phyloP scores from a whole-genome alignment of 2,113 vertebrate species.

The Cariama cristata region DNA sequence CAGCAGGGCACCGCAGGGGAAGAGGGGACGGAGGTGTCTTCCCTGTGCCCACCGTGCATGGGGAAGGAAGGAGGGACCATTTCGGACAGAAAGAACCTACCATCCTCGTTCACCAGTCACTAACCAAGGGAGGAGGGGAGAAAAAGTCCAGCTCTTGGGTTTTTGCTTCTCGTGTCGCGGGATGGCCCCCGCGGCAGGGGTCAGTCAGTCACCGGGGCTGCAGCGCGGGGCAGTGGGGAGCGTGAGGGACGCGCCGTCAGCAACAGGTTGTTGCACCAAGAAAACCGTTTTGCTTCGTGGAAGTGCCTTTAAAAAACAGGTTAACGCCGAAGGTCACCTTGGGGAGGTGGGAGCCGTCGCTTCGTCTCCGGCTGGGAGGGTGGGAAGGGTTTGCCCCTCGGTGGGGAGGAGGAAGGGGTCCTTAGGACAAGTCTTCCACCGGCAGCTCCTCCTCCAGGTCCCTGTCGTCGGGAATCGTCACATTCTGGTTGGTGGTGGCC shows the following conservation, averaged over 20 bases:
- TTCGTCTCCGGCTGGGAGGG: conserved; percentile 38
- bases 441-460: conserved; percentile 95
- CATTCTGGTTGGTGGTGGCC: conserved; percentile 86
- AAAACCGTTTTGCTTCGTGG: conserved; percentile 64
- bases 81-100: conserved; percentile 64
- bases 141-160: conserved; percentile 49
- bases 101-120: conserved; percentile 71
- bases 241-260: conserved; percentile 5
- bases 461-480: conserved; percentile 89
- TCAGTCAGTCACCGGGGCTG: neutral
- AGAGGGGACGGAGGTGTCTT: neutral
- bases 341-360: conserved; percentile 55
- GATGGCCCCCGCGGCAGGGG: neutral
- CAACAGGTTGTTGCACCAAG: neutral
- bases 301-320: conserved; percentile 75
- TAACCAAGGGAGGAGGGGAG: conserved; percentile 41
- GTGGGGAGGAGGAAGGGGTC: conserved; percentile 53
- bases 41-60: neutral
- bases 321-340: conserved; percentile 63
- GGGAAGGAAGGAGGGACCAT: conserved; percentile 27
- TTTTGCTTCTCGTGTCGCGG: neutral
- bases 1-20: neutral
- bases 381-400: conserved; percentile 59
- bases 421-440: conserved; percentile 95
- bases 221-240: neutral